Evolutionary conservation across 2,113 vertebrate genomes (phyloP).

Genomic region (Gallinago paraguaiae): DNA sequence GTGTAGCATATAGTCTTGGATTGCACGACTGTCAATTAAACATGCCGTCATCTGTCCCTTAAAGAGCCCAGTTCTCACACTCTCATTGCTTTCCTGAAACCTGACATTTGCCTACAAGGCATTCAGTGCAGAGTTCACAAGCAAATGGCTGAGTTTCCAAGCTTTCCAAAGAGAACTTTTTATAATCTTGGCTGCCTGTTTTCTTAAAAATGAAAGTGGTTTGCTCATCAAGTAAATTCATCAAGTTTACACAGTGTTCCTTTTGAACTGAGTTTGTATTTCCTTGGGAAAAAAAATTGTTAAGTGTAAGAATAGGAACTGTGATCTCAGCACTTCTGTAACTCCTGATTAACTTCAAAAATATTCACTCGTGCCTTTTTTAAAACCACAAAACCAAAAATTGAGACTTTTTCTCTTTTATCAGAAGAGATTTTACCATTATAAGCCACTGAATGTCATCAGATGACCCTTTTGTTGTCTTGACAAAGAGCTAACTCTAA

Average conservation of each 20-base stretch:
- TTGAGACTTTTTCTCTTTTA: background rate
- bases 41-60: background rate
- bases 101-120: background rate
- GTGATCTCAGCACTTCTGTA: conserved; percentile 26
- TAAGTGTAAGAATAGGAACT: conserved; percentile 1
- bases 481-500: conserved; percentile 21
- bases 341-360: conserved; percentile 47
- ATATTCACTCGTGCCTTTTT: background rate
- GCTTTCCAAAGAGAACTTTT: background rate
- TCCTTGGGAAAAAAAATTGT: background rate
- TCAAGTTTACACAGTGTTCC: background rate
- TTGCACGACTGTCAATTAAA: background rate
- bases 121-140: background rate
- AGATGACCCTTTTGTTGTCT: conserved; percentile 8
- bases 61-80: background rate
- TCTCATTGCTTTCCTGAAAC: background rate
- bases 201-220: background rate
- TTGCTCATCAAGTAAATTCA: conserved; percentile 56
- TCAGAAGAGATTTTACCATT: background rate
- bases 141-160: background rate
- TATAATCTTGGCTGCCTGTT: background rate
- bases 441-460: conserved; percentile 12
- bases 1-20: background rate
- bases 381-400: background rate
- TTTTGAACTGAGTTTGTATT: conserved; percentile 27